Conservation (phyloP, 30 jellyfish, hydroid and myxozoan genomes). For the Turritopsis rubra region DNA sequence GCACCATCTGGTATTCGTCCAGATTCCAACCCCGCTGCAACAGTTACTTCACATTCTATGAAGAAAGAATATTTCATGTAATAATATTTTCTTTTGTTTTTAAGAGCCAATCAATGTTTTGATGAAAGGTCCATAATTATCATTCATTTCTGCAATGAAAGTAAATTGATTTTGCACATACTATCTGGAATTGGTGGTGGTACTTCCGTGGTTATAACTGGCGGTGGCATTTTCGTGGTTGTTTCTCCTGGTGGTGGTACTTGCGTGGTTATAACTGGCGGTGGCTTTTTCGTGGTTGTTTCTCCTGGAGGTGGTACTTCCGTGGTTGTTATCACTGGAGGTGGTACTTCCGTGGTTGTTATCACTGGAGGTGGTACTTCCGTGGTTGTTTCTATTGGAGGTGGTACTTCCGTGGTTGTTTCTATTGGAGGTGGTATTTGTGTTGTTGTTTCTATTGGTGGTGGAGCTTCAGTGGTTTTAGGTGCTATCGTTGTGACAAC, state of each 20-base stretch:
- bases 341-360: background rate
- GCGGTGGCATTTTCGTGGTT: background rate
- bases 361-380: background rate
- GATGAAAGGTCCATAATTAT: background rate
- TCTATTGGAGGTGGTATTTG: slow-evolving; percentile 1
- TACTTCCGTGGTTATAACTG: background rate
- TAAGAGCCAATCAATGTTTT: too few species aligned
- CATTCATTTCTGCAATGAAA: background rate
- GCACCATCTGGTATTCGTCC: slow-evolving; percentile 3
- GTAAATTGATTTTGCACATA: background rate
- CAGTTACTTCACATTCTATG: slow-evolving; percentile 8
- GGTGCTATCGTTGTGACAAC: background rate
- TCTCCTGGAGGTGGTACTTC: background rate
- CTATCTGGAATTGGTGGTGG: slow-evolving; percentile 8
- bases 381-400: background rate
- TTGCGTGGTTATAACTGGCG: background rate
- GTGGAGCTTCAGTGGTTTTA: background rate
- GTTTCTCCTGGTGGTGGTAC: background rate
- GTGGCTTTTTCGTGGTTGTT: background rate
- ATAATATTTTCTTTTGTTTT: too few species aligned
- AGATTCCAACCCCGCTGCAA: background rate
- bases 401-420: background rate
- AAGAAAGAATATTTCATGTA: too few species aligned
- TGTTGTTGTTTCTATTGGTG: background rate
- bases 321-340: background rate